phyloP scores from a whole-genome alignment of 92 coral and sea anemone genomes.

The Heliopora coerulea region DNA sequence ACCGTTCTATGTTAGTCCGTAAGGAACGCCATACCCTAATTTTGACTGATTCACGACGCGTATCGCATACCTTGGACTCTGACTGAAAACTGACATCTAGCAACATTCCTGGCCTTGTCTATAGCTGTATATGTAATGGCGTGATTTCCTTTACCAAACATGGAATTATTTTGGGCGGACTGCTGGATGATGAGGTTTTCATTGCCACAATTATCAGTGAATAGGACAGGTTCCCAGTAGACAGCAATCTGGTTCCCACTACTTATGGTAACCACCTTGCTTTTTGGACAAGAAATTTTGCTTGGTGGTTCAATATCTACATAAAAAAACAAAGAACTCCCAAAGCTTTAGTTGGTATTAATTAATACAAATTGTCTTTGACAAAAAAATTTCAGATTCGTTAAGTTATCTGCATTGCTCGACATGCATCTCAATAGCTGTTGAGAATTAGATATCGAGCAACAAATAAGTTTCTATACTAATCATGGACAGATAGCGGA shows the following conservation, averaged over 20 bases:
- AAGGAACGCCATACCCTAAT: no score
- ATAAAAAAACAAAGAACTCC: no score
- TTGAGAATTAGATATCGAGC: no score
- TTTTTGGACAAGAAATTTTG: conserved; percentile 72
- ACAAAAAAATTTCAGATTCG: no score
- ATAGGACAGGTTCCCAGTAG: conserved; percentile 68
- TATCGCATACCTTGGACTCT: conserved; percentile 63
- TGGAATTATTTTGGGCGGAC: conserved; percentile 69
- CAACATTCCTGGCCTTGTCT: conserved; percentile 59
- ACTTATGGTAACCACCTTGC: conserved; percentile 50
- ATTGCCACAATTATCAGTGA: conserved; percentile 74
- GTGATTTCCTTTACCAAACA: conserved; percentile 55
- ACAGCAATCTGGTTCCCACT: conserved; percentile 38
- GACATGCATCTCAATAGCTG: no score
- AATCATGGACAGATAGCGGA: no score
- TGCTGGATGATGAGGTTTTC: conserved; percentile 59
- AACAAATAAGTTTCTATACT: no score
- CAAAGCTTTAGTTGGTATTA: no score
- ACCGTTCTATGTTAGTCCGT: no score
- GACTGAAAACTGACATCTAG: conserved; percentile 64
- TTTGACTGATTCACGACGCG: neutral
- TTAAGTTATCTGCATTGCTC: no score
- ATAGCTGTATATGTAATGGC: conserved; percentile 70
- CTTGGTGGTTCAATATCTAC: conserved; percentile 79
- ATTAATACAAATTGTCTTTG: no score